Conservation (phyloP, 2,888 invertebrate genomes). For the Crioceris asparagi region DNA sequence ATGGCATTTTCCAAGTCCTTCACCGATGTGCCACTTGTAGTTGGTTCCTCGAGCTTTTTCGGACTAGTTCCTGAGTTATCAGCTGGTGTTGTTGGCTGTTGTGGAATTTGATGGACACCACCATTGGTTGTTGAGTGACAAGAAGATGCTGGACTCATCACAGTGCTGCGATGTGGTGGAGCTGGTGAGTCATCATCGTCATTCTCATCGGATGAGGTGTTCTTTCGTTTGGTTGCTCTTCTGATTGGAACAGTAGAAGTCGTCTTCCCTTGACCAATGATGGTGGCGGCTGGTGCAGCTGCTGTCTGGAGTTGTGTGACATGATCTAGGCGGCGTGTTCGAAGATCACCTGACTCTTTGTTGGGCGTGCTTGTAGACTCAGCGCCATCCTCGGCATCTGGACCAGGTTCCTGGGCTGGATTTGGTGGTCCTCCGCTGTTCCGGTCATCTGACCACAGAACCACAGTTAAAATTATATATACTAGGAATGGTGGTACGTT, state of each 20-base stretch:
- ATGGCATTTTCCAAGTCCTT: constrained; percentile 92
- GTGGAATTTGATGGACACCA: constrained; percentile 33
- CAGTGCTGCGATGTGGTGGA: constrained; percentile 34
- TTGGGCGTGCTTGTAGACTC: constrained; percentile 31
- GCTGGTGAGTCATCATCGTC: constrained; percentile 38
- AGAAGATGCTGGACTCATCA: constrained; percentile 51
- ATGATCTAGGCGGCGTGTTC: constrained; percentile 42
- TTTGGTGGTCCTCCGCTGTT: constrained; percentile 46
- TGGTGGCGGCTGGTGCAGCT: constrained; percentile 23
- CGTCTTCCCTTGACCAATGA: constrained; percentile 32
- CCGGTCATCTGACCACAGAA: constrained; percentile 43
- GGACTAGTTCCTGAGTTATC: constrained; percentile 35
- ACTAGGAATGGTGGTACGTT: constrained; percentile 35
- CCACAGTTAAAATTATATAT: constrained; percentile 27
- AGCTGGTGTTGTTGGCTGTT: constrained; percentile 33
- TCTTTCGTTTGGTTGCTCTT: constrained; percentile 52
- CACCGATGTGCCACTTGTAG: constrained; percentile 49
- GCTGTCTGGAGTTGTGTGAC: constrained; percentile 41
- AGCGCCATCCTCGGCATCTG: constrained; percentile 33
- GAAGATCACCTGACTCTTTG: constrained; percentile 43
- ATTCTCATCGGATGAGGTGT: constrained; percentile 43
- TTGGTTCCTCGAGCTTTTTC: constrained; percentile 39
- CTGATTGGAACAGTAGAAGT: constrained; percentile 10
- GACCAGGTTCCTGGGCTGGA: constrained; percentile 34
- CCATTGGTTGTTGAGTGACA: constrained; percentile 49